Conservation (phyloP, 2,797 vertebrate species). For the Craterocephalus amniculus region DNA sequence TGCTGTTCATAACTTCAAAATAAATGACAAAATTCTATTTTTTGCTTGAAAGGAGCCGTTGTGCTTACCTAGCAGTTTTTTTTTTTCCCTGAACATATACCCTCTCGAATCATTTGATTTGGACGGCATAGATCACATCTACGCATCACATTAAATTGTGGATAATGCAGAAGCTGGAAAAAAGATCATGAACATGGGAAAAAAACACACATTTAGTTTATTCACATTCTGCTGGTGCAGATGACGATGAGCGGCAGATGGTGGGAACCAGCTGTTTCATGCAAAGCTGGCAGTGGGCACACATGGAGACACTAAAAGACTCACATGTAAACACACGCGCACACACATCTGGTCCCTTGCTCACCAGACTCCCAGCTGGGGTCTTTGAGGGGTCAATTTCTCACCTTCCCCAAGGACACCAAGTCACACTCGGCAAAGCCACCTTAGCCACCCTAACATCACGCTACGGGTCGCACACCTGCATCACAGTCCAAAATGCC, state of each 20-base stretch:
- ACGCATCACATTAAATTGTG: constrained; percentile 29
- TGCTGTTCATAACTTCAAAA: constrained; percentile 8
- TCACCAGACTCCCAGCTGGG: constrained; percentile 69
- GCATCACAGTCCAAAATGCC: constrained; percentile 46
- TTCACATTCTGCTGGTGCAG: constrained; percentile 55
- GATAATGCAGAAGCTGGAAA: constrained; percentile 26
- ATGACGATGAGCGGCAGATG: constrained; percentile 80
- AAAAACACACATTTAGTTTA: constrained; percentile 40
- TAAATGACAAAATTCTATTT: constrained; percentile 18
- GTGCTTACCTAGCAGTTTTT: background rate
- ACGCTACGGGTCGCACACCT: constrained; percentile 46
- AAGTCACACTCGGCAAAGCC: constrained; percentile 30
- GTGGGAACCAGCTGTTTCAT: constrained; percentile 83
- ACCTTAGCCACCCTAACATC: constrained; percentile 36
- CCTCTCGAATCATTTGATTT: constrained; percentile 34
- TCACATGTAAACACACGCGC: constrained; percentile 26
- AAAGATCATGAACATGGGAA: constrained; percentile 38
- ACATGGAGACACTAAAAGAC: constrained; percentile 66
- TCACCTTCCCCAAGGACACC: constrained; percentile 75
- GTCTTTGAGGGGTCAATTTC: constrained; percentile 65
- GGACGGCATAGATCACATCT: constrained; percentile 6
- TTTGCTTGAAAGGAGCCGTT: constrained; percentile 14
- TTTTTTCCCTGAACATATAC: constrained; percentile 8
- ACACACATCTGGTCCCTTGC: constrained; percentile 66
- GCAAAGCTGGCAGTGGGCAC: constrained; percentile 74